A percentile compares a stretch with the other conserved stretches of the same genome.
These are phyloP conservation scores for Lasioglossum oenotherae DNA, from an alignment of 2,888 invertebrate genomes.

Conservation along the genomic window DNA sequence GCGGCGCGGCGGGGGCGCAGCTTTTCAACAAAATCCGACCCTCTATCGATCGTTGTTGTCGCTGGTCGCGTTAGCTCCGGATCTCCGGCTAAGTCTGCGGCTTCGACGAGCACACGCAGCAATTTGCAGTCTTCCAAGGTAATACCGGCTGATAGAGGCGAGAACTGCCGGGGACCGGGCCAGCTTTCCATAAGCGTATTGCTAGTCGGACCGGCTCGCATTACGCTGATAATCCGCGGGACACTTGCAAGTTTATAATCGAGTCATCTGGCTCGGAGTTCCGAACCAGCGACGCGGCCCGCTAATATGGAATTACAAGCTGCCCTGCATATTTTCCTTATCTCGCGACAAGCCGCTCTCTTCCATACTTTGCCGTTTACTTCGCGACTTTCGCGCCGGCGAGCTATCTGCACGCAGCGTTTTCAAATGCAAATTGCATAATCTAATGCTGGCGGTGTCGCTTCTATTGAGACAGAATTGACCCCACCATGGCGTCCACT, in stretches of 20 bases:
- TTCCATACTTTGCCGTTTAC: neutral
- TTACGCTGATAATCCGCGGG: constrained; percentile 56
- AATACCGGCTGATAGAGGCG: constrained; percentile 5
- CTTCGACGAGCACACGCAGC: constrained; percentile 16
- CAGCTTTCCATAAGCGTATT: constrained; percentile 53
- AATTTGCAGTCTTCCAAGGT: constrained; percentile 40
- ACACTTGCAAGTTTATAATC: constrained; percentile 53
- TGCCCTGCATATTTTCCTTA: neutral
- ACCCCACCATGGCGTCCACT: too few relatives aligned
- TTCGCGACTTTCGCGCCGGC: neutral
- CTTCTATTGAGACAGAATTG: too few relatives aligned
- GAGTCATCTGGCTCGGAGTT: constrained; percentile 27
- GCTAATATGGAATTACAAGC: constrained; percentile 44
- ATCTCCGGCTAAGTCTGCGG: constrained; percentile 3
- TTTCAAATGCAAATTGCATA: neutral
- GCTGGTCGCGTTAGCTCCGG: constrained; percentile 19
- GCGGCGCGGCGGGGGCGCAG: neutral
- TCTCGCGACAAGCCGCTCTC: neutral
- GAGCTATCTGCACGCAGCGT: neutral
- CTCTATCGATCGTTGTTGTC: constrained; percentile 13
- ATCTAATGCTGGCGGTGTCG: neutral
- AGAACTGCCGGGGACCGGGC: constrained; percentile 17
- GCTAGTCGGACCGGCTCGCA: constrained; percentile 27
- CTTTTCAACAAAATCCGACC: neutral
- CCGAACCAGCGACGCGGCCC: neutral